A percentile compares a stretch with the other conserved stretches of the same genome.
Evolutionary conservation across 2,797 vertebrate species (phyloP).

Genomic region (Glyptemys insculpta): DNA sequence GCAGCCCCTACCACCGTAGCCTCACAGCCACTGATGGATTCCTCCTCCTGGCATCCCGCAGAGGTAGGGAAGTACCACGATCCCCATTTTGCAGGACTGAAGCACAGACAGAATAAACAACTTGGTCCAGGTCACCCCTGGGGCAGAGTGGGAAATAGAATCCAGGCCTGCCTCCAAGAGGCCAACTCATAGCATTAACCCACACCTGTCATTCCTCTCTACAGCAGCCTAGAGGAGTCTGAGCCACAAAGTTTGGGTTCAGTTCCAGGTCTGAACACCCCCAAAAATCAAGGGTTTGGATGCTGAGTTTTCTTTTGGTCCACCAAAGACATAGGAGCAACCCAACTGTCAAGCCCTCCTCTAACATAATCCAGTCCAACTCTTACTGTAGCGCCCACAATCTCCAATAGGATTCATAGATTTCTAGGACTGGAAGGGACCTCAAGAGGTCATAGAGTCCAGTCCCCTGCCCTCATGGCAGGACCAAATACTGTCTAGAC

Average conservation of each 20-base stretch:
- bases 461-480: too few relatives aligned
- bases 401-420: not conserved
- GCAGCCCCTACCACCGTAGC: not conserved
- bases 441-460: too few relatives aligned
- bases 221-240: not conserved
- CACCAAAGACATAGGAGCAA: not conserved
- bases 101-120: not conserved
- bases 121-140: not conserved
- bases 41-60: not conserved
- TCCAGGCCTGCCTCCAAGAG: not conserved
- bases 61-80: not conserved
- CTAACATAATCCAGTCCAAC: not conserved
- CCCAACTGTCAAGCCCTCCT: not conserved
- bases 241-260: not conserved
- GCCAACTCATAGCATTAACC: not conserved
- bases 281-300: not conserved
- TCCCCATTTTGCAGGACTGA: not conserved
- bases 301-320: not conserved
- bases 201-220: not conserved
- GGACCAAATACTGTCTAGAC: too few relatives aligned
- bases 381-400: not conserved
- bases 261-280: not conserved
- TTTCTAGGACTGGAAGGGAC: too few relatives aligned
- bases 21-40: not conserved
- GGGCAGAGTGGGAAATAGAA: too few relatives aligned